These are phyloP conservation scores for Hirudo medicinalis DNA, from an alignment of 1,140 invertebrate genomes.

Conservation along the genomic window DNA sequence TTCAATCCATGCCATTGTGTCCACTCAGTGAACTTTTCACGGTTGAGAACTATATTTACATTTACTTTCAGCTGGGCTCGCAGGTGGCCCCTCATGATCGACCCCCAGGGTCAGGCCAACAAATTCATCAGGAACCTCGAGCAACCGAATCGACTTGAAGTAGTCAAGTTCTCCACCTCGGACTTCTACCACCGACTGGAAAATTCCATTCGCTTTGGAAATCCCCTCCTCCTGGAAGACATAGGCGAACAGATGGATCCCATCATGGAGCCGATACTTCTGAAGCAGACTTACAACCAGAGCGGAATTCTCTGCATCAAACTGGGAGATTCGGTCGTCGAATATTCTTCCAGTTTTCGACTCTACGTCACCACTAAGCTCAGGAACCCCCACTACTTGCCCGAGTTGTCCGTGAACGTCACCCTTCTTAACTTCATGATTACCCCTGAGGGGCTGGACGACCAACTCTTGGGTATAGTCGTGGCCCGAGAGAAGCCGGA, in stretches of 20 bases:
- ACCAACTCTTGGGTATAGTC: slow-evolving; percentile 75
- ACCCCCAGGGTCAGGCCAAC: slow-evolving; percentile 43
- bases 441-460: slow-evolving; percentile 62
- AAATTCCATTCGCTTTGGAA: slow-evolving; percentile 68
- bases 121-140: slow-evolving; percentile 47
- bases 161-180: slow-evolving; percentile 57
- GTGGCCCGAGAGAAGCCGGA: slow-evolving; percentile 77
- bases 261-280: slow-evolving; percentile 67
- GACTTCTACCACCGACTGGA: slow-evolving; percentile 75
- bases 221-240: slow-evolving; percentile 58
- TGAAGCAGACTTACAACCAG: slow-evolving; percentile 79
- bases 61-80: slow-evolving; percentile 30
- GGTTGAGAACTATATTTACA: neutral
- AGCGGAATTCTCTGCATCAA: slow-evolving; percentile 61
- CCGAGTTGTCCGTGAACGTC: slow-evolving; percentile 78
- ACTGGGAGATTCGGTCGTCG: slow-evolving; percentile 65
- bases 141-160: slow-evolving; percentile 61
- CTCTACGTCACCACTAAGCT: slow-evolving; percentile 86
- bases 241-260: slow-evolving; percentile 77
- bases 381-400: slow-evolving; percentile 78
- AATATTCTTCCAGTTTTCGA: slow-evolving; percentile 72
- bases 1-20: too few species aligned
- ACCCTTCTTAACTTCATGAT: slow-evolving; percentile 87
- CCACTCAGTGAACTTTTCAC: too few species aligned
- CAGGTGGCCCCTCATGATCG: slow-evolving; percentile 43